A percentile compares a stretch with the other conserved stretches of the same genome.
Conservation (phyloP, 2,113 vertebrate genomes). For the Pteropus alecto region DNA sequence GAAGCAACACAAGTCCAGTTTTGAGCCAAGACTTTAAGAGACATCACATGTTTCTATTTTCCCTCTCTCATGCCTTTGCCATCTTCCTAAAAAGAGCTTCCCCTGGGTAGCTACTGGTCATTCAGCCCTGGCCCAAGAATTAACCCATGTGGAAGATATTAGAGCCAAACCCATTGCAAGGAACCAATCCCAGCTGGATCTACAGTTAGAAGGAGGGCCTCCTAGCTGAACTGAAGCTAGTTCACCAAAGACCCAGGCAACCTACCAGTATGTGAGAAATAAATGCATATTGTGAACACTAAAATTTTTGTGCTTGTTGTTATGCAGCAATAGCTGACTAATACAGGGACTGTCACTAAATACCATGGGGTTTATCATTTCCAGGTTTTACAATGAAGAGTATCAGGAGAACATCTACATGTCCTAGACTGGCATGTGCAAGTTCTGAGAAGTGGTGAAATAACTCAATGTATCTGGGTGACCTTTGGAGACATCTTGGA, state of each 20-base stretch:
- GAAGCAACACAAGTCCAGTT: not conserved
- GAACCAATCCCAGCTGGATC: not conserved
- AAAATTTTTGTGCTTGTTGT: not conserved
- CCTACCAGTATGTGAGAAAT: not conserved
- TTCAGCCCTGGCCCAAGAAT: constrained; percentile 2
- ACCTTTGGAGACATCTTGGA: not conserved
- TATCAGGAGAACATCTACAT: not conserved
- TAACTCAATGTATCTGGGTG: not conserved
- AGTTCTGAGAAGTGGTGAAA: not conserved
- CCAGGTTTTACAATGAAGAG: not conserved
- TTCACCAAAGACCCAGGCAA: not conserved
- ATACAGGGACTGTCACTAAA: not conserved
- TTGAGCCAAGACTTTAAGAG: not conserved
- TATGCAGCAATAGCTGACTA: not conserved
- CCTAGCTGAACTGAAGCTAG: not conserved
- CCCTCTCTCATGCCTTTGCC: not conserved
- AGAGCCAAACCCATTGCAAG: not conserved
- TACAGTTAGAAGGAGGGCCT: not conserved
- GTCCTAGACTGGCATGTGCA: not conserved
- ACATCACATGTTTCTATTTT: not conserved
- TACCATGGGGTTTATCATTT: not conserved
- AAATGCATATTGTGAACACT: not conserved
- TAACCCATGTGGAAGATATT: not conserved
- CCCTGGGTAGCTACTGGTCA: not conserved
- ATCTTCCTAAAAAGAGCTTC: not conserved